These are phyloP conservation scores for Strix aluco DNA, from an alignment of 2,113 vertebrate species.

Conservation along the genomic window DNA sequence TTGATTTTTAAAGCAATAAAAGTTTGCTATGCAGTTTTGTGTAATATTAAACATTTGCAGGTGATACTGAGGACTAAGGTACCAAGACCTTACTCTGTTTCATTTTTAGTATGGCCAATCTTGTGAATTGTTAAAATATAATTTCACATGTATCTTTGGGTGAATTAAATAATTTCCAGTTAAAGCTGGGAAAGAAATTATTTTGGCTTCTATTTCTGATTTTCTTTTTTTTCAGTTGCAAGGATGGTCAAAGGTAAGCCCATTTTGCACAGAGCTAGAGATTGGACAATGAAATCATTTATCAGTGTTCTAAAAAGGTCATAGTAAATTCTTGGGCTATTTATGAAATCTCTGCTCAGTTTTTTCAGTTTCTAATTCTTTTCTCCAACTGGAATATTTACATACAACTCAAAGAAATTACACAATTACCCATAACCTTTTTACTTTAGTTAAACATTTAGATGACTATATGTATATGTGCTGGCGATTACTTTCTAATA, in stretches of 20 bases:
- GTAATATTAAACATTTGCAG: neutral
- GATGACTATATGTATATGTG: neutral
- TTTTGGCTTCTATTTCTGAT: neutral
- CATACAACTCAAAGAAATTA: neutral
- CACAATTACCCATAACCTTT: neutral
- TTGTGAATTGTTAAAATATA: neutral
- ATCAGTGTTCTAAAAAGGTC: neutral
- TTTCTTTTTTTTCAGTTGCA: neutral
- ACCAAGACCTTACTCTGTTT: neutral
- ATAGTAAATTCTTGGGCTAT: neutral
- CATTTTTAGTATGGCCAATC: neutral
- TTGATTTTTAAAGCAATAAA: neutral
- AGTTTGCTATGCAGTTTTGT: neutral
- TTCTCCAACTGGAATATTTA: neutral
- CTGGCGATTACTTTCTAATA: neutral
- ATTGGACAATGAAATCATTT: accelerated
- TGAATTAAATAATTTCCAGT: neutral
- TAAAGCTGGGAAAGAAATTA: neutral
- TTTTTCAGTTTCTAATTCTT: neutral
- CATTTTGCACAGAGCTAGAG: neutral
- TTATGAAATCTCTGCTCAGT: neutral
- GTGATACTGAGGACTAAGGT: neutral
- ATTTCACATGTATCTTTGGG: neutral
- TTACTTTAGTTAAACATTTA: neutral
- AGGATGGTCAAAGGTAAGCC: neutral